Conservation (phyloP, 2,113 vertebrate species). For the Nestor notabilis region DNA sequence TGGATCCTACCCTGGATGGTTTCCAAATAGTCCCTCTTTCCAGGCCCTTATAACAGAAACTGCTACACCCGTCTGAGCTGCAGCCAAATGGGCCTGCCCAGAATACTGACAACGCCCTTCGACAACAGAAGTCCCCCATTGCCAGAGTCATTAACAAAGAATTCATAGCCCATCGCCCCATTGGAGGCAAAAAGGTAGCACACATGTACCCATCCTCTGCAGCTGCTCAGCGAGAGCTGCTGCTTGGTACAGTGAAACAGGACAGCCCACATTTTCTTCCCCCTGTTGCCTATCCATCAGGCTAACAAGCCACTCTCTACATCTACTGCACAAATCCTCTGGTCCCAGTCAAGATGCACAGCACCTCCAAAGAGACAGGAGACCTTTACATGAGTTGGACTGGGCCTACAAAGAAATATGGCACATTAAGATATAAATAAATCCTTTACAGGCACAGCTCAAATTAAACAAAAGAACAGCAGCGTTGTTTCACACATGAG, state of each 20-base stretch:
- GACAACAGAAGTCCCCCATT: not conserved
- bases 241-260: not conserved
- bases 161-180: not conserved
- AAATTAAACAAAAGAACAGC: not conserved
- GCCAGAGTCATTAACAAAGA: not conserved
- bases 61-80: conserved; percentile 13
- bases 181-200: not conserved
- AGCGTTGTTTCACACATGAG: not conserved
- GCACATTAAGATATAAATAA: not conserved
- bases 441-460: not conserved
- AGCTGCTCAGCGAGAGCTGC: not conserved
- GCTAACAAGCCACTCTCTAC: not conserved
- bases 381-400: not conserved
- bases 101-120: not conserved
- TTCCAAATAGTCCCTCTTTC: conserved; percentile 31
- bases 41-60: conserved; percentile 29
- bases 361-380: not conserved
- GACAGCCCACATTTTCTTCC: not conserved
- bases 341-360: not conserved
- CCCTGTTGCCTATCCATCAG: not conserved
- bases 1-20: not conserved
- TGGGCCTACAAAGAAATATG: not conserved
- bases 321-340: not conserved
- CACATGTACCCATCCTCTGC: not conserved
- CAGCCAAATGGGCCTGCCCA: conserved; percentile 15